Base-by-base conservation (phyloP, 2,113 vertebrate species). In the Heliornis fulica region DNA sequence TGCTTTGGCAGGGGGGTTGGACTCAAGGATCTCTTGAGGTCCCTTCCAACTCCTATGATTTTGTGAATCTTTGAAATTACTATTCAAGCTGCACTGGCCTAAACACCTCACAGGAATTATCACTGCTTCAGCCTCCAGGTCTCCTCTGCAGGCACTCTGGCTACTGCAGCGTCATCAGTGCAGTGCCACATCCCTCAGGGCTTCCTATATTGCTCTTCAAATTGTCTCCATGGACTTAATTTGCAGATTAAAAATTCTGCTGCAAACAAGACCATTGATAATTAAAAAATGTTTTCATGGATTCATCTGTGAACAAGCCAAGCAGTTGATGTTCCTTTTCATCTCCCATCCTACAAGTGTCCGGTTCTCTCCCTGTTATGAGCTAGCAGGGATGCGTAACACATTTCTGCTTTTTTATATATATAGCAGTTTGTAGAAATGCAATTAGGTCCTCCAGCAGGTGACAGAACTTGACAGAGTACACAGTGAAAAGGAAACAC, bases 201-300 rank as follows among this genome's bases (percentile, higher is more conserved):
- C 40, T 61, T 51, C 43, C n/a, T 56, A 4, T 11, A 28, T 21
- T 54, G n/a, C 26, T 19, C 48, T 89, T 34, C 50, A 46, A 40
- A 21, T 18, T 10, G 18, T 89, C 96, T 78, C 83, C 36, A 15
- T 19, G 64, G 85, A 41, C 56, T 70, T 85, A 75, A 96, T 71
- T 92, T 91, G 77, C 72, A 83, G 86, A 83, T 38, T 75, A 91
- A 76, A 78, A 93, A 54, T 89, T 75, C 83, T 87, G 40, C 91
- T 74, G 71, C 56, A 93, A 93, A 94, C 20, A 56, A 74, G 81
- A 82, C 51, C 63, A 25, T 6, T 50, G 43, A 70, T 80, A 89
- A 94, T 95, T 91, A 84, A 94, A 95, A 96, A 65, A n/a, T 40
- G 53, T 70, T 96, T 96, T 64, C 41, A 53, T 77, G 41, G 46